Conservation (phyloP, 2,113 vertebrate genomes). For the Pycnonotus jocosus region DNA sequence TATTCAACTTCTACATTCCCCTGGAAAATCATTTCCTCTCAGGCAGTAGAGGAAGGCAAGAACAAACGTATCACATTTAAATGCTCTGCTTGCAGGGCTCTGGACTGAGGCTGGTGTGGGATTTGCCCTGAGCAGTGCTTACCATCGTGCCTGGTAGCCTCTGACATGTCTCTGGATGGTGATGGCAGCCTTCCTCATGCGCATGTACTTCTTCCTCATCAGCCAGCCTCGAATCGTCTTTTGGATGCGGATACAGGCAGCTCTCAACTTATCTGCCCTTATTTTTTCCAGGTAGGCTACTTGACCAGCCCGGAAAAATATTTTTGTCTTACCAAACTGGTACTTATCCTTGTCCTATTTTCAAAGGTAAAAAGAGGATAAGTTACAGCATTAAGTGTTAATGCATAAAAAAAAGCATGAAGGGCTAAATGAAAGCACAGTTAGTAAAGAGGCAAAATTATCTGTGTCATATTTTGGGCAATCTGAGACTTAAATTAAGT, state of each 20-base stretch:
- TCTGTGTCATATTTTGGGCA: constrained; percentile 20
- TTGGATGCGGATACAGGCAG: constrained; percentile 96
- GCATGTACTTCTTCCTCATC: constrained; percentile 90
- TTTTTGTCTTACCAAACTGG: constrained; percentile 99
- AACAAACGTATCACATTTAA: not conserved
- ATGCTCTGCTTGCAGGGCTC: not conserved
- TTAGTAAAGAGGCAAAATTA: constrained; percentile 40
- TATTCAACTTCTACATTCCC: not conserved
- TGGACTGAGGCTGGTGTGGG: not conserved
- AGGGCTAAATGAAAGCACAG: constrained; percentile 38
- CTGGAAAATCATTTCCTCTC: not conserved
- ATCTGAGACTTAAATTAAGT: constrained; percentile 9
- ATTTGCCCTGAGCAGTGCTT: constrained; percentile 33
- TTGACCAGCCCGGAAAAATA: constrained; percentile 98
- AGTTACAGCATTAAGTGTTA: constrained; percentile 24
- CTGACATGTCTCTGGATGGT: constrained; percentile 90
- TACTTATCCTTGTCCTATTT: constrained; percentile 96
- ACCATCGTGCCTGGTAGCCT: constrained; percentile 95
- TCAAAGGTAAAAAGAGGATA: constrained; percentile 62
- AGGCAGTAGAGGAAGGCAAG: not conserved
- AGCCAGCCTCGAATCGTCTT: constrained; percentile 97
- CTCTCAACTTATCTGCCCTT: constrained; percentile 91
- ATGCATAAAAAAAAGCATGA: not conserved
- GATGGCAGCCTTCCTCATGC: constrained; percentile 85
- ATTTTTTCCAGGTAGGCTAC: constrained; percentile 97